Percentiles rank a stretch among this genome's conserved stretches.
phyloP scores from a whole-genome alignment of 2,113 vertebrate species.

The Oxyruncus cristatus region DNA sequence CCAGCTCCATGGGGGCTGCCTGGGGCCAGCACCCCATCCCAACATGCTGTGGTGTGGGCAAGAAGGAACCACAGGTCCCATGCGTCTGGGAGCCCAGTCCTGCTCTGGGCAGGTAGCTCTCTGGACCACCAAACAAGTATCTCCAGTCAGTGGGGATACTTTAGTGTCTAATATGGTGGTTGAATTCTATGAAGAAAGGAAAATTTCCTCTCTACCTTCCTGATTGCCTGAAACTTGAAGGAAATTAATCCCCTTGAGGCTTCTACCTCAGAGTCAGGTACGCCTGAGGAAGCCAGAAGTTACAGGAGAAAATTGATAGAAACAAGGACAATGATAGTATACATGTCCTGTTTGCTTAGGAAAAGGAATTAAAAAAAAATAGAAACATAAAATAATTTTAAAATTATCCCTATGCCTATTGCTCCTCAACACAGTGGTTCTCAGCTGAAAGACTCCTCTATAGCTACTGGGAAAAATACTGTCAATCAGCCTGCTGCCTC shows the following conservation, averaged over 20 bases:
- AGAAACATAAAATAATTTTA: neutral
- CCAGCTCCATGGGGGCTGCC: neutral
- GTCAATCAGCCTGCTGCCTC: neutral
- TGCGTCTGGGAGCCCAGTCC: neutral
- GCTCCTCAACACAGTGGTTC: neutral
- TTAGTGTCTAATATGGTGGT: too few species aligned
- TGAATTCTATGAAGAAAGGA: neutral
- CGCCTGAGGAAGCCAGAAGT: neutral
- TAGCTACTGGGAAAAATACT: neutral
- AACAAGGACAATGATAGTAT: neutral
- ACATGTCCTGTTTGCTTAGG: neutral
- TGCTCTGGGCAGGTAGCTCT: neutral
- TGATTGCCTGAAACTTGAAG: neutral
- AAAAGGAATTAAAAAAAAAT: neutral
- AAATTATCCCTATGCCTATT: neutral
- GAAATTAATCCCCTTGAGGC: neutral
- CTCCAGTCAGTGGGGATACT: neutral
- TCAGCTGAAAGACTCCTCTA: neutral
- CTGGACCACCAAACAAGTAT: neutral
- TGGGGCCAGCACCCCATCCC: neutral
- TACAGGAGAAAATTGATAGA: neutral
- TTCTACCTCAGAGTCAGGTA: neutral
- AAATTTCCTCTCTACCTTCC: neutral
- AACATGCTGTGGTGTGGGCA: fast-evolving
- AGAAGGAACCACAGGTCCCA: neutral